phyloP scores from a whole-genome alignment of 2,888 invertebrate species.

The Pachydiplax longipennis region DNA sequence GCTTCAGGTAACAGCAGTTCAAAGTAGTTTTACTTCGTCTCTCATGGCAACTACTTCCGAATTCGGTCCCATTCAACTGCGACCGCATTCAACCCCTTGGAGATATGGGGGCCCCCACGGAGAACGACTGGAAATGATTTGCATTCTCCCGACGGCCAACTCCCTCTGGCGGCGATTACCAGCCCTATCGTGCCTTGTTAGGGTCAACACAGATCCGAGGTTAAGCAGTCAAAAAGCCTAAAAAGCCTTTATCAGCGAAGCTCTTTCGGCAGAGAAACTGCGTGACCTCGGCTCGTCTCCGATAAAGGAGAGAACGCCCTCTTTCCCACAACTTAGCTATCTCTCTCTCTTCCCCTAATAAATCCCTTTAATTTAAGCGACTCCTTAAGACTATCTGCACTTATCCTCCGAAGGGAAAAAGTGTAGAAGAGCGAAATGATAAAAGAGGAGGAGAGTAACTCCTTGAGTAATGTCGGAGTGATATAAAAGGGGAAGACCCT shows the following conservation, averaged over 20 bases:
- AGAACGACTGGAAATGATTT: neutral
- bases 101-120: neutral
- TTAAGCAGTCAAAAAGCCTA: neutral
- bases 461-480: neutral
- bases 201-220: neutral
- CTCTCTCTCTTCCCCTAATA: neutral
- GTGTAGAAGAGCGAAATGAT: neutral
- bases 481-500: neutral
- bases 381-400: conserved; percentile 23
- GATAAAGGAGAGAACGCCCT: neutral
- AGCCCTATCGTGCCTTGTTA: neutral
- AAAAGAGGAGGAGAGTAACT: neutral
- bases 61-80: neutral
- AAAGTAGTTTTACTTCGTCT: neutral
- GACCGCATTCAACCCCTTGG: neutral
- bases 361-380: conserved; percentile 40
- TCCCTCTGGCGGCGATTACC: neutral
- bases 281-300: neutral
- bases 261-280: neutral
- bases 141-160: neutral
- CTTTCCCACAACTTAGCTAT: neutral
- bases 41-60: neutral
- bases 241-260: neutral
- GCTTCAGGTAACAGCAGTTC: too few species aligned
- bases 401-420: neutral